Evolutionary conservation across 2,888 invertebrate species (phyloP).

Genomic region (Caenorhabditis sp.): DNA sequence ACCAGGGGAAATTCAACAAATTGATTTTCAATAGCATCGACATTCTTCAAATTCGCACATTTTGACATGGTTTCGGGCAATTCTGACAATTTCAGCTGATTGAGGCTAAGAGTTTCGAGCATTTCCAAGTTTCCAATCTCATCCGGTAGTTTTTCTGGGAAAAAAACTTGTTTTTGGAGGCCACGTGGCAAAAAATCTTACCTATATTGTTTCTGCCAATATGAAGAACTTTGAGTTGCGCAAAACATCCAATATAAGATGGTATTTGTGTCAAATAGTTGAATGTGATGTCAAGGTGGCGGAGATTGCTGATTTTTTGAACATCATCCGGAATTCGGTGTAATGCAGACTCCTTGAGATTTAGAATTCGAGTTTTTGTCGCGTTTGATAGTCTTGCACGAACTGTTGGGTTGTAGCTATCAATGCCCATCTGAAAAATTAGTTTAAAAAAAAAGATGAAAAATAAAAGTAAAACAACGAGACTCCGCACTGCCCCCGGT

Average conservation of each 20-base stretch:
- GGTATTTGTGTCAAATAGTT: slow-evolving; percentile 81
- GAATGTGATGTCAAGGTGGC: slow-evolving; percentile 89
- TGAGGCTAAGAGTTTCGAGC: slow-evolving; percentile 76
- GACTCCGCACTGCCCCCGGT: slow-evolving; percentile 8
- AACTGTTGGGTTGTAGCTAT: slow-evolving; percentile 32
- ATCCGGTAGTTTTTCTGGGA: slow-evolving; percentile 72
- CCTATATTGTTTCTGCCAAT: slow-evolving; percentile 73
- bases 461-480: slow-evolving; percentile 14
- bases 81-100: slow-evolving; percentile 82
- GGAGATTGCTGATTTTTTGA: slow-evolving; percentile 75
- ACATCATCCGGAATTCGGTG: slow-evolving; percentile 75
- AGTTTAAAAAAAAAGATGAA: neutral
- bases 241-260: slow-evolving; percentile 72
- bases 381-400: slow-evolving; percentile 76
- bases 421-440: slow-evolving; percentile 26
- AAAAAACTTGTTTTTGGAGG: neutral
- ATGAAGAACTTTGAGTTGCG: slow-evolving; percentile 74
- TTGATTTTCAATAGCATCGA: slow-evolving; percentile 22
- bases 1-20: slow-evolving; percentile 21
- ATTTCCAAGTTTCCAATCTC: slow-evolving; percentile 73
- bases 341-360: slow-evolving; percentile 83
- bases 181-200: too few species aligned
- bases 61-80: slow-evolving; percentile 76
- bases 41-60: slow-evolving; percentile 18
- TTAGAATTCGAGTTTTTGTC: slow-evolving; percentile 91